Evolutionary conservation across 2,797 vertebrate genomes (phyloP).

Genomic region (Alectoris magna): DNA sequence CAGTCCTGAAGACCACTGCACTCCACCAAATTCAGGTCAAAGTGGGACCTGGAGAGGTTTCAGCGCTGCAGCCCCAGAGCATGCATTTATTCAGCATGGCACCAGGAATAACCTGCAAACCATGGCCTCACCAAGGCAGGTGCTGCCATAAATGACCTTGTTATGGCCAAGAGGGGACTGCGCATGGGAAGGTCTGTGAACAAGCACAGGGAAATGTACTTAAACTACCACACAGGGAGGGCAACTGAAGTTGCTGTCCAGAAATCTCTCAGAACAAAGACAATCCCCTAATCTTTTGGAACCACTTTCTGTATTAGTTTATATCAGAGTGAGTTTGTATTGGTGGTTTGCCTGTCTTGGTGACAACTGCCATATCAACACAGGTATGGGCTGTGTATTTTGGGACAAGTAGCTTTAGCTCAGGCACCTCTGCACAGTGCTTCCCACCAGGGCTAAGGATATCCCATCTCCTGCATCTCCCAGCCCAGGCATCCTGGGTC

Average conservation of each 20-base stretch:
- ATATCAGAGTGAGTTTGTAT: neutral
- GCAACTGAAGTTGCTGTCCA: neutral
- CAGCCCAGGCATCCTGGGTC: neutral
- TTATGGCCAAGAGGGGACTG: neutral
- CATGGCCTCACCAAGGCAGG: neutral
- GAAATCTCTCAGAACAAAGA: neutral
- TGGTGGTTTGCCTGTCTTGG: neutral
- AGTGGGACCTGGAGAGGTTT: neutral
- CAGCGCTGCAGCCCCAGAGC: neutral
- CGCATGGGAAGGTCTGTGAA: neutral
- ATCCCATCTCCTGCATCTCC: neutral
- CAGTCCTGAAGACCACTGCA: neutral
- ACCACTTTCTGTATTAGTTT: neutral
- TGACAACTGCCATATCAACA: neutral
- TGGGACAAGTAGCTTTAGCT: neutral
- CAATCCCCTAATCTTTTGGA: neutral
- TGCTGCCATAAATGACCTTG: neutral
- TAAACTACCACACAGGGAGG: neutral
- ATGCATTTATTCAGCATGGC: neutral
- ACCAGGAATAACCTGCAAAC: neutral
- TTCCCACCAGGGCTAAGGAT: rapidly evolving
- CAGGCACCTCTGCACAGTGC: neutral
- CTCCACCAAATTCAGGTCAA: neutral
- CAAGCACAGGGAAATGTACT: neutral
- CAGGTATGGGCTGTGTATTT: neutral